Evolutionary conservation across 2,888 invertebrate genomes (phyloP).

Genomic region (Thecocarcelia acutangulata): DNA sequence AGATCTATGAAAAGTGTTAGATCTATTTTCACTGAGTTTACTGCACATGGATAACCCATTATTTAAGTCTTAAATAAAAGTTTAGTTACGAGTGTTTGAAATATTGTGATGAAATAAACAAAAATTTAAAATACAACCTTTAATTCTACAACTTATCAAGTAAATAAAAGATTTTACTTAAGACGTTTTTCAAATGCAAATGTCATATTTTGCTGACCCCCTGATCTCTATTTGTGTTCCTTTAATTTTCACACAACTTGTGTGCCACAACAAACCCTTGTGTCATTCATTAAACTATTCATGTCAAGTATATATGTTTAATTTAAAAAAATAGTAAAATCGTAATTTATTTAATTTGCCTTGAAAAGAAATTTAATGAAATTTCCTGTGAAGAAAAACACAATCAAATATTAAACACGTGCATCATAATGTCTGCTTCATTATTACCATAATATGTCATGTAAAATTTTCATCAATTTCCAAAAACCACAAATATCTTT

Average conservation of each 20-base stretch:
- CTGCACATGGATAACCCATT: too few relatives aligned
- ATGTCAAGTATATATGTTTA: slow-evolving; percentile 29
- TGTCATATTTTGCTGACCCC: too few relatives aligned
- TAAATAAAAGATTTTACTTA: too few relatives aligned
- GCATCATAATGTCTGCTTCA: slow-evolving; percentile 19
- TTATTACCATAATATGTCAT: slow-evolving; percentile 57
- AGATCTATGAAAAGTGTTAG: too few relatives aligned
- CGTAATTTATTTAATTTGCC: slow-evolving; percentile 36
- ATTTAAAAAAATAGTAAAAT: slow-evolving; percentile 40
- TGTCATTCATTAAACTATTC: neutral
- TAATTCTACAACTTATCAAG: too few relatives aligned
- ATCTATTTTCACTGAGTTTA: too few relatives aligned
- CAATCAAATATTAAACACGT: slow-evolving; percentile 43
- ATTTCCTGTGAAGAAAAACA: slow-evolving; percentile 16
- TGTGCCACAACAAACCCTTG: neutral
- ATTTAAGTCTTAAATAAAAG: too few relatives aligned
- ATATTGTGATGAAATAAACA: too few relatives aligned
- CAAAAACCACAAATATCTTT: slow-evolving; percentile 64
- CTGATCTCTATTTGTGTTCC: neutral
- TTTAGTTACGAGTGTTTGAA: too few relatives aligned
- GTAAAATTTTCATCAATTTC: slow-evolving; percentile 55
- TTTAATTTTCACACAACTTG: neutral
- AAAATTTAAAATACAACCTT: too few relatives aligned
- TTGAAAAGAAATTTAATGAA: slow-evolving; percentile 44
- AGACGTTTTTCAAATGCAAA: too few relatives aligned